Evolutionary conservation across 1,140 invertebrate species (phyloP).

Genomic region (Onthophagus taurus): DNA sequence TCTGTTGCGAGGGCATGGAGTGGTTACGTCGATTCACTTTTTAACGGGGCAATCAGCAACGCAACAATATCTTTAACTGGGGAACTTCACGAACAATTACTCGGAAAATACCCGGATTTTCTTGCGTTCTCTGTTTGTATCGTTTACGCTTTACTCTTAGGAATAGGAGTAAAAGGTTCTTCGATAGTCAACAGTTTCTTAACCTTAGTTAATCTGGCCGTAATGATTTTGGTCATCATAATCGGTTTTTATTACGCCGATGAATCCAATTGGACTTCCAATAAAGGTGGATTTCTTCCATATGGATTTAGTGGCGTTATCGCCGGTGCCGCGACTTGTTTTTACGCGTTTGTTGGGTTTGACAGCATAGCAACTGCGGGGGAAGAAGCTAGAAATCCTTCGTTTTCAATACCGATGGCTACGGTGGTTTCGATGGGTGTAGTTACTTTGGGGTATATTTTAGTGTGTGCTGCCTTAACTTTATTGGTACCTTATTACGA

Average conservation of each 20-base stretch:
- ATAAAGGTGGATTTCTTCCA: conserved; percentile 65
- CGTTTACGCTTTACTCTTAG: conserved; percentile 59
- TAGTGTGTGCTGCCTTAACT: conserved; percentile 74
- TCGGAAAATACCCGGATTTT: conserved; percentile 69
- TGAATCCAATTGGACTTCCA: conserved; percentile 65
- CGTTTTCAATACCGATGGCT: conserved; percentile 69
- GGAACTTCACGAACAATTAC: conserved; percentile 58
- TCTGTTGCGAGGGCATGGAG: conserved; percentile 89
- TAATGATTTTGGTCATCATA: conserved; percentile 64
- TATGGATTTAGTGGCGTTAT: conserved; percentile 69
- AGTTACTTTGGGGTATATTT: conserved; percentile 67
- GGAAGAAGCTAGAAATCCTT: conserved; percentile 76
- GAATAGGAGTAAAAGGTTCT: conserved; percentile 79
- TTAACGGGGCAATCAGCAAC: conserved; percentile 70
- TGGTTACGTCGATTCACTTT: conserved; percentile 80
- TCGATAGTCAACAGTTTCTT: conserved; percentile 72
- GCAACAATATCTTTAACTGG: conserved; percentile 62
- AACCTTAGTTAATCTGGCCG: conserved; percentile 65
- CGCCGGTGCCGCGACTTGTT: conserved; percentile 77
- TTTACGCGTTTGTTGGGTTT: conserved; percentile 82
- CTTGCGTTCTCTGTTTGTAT: conserved; percentile 69
- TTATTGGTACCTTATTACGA: conserved; percentile 71
- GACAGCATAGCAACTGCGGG: conserved; percentile 81
- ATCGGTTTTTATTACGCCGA: conserved; percentile 75
- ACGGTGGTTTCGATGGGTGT: conserved; percentile 69